Conservation (phyloP, 35 echinoderm and acorn worm species). For the Lytechinus pictus region DNA sequence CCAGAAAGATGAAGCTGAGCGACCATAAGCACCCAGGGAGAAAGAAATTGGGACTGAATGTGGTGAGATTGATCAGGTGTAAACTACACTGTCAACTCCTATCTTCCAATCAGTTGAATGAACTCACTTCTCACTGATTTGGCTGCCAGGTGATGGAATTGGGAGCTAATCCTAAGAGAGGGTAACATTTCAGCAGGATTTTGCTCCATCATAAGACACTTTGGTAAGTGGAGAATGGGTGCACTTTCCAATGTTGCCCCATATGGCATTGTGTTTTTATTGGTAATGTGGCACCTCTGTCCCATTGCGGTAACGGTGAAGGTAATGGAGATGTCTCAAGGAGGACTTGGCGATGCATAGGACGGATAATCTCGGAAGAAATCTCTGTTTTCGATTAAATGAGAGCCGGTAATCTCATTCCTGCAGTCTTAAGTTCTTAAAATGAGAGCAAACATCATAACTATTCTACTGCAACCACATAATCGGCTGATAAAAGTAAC, state of each 20-base stretch:
- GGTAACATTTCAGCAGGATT: neutral
- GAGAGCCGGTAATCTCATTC: neutral
- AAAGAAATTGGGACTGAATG: neutral
- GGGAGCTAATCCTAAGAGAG: neutral
- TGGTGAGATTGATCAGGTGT: neutral
- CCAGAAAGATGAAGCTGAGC: neutral
- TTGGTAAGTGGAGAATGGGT: neutral
- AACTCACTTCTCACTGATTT: constrained; percentile 18
- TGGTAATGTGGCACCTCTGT: neutral
- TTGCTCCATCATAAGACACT: neutral
- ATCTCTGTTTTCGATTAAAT: constrained; percentile 5
- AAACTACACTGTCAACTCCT: constrained; percentile 18
- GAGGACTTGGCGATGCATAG: neutral
- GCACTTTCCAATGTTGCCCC: constrained; percentile 14
- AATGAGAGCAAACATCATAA: no score
- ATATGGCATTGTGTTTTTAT: neutral
- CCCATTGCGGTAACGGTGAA: neutral
- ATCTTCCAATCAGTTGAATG: constrained; percentile 12
- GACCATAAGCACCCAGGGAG: constrained; percentile 7
- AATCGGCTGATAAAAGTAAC: no score
- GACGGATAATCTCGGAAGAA: neutral
- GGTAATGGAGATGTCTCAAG: neutral
- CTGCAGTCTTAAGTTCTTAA: neutral
- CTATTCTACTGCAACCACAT: no score
- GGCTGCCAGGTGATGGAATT: neutral